Base-by-base conservation (phyloP, 2,888 invertebrate species). In the Ichneumoninae sp. region DNA sequence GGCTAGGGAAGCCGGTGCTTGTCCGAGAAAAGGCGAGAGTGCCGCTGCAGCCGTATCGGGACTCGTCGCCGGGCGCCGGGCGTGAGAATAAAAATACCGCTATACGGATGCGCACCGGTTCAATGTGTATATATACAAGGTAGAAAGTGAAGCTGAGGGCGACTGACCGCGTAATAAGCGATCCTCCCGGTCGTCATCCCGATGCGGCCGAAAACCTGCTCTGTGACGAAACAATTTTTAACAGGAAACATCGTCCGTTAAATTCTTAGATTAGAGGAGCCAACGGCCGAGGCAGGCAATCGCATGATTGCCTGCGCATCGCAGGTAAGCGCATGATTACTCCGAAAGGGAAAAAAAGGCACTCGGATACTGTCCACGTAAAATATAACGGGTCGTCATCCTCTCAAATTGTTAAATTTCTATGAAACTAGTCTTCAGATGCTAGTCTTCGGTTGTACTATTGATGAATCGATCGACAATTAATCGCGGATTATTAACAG, bases 61-160 rank as follows among this genome's bases (percentile, higher is more conserved):
- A 50, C 60, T 69, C 36, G 50, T 69, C 19, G 5, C 40, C 65
- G 50, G 36, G 79, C 33, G 26, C 40, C 71, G 54, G 71, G 30
- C 63, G 63, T 47, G 57, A 69, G 65, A 70, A 77, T 68, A 74
- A 70, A 81, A 81, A 81, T 74, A 84, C 84, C 84, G 81, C 81
- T 84, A 81, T 26, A 84, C 81, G 77, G 63, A 81, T 77, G 74
- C 65, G 26, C 63, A 69, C 63, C 69, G 40, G 75, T 66, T 50
- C 57, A 50, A 50, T 13, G 8, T 30, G 52, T 26, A 47, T 44
- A 69, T 75, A 52, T 26, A 66, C 68, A 44, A 40, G 74, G 75
- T 81, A 85, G 85, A 85, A 85, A 85, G 85, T 85, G 85, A 85
- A 79, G 82, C 82, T 82, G 70, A 70, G 79, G 85, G 85, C 82